Conservation (phyloP, 2,888 invertebrate genomes). For the Agriopis aurantiaria region DNA sequence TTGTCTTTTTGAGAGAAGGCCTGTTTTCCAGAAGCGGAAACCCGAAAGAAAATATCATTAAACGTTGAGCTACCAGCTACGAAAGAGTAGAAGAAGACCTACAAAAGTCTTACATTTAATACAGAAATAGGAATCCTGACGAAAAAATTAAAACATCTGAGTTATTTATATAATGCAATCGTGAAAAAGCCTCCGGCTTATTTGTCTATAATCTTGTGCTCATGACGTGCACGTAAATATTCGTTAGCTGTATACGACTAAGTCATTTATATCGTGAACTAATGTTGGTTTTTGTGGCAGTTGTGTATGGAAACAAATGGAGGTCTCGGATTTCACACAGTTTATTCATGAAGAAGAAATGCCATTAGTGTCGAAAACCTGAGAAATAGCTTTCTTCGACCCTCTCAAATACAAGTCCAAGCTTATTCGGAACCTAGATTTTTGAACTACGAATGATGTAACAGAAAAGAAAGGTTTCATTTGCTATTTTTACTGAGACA, state of each 20-base stretch:
- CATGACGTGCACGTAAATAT: slow-evolving; percentile 25
- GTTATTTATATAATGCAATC: not conserved
- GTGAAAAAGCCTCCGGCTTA: slow-evolving; percentile 3
- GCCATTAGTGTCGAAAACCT: slow-evolving; percentile 47
- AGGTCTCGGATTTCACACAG: slow-evolving; percentile 27
- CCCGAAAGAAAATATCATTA: no score
- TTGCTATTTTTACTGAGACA: not conserved
- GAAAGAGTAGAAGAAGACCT: no score
- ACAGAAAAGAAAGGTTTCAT: not conserved
- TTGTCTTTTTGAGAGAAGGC: no score
- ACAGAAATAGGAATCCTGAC: no score
- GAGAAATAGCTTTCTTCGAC: slow-evolving; percentile 44
- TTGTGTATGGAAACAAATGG: slow-evolving; percentile 24
- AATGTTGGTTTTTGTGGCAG: slow-evolving; percentile 24
- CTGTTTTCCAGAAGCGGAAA: no score
- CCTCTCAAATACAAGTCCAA: slow-evolving; percentile 4
- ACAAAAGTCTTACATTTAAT: no score
- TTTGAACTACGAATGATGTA: not conserved
- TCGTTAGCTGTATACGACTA: slow-evolving; percentile 26
- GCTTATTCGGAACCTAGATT: slow-evolving; percentile 7
- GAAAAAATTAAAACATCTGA: no score
- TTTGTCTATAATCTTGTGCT: slow-evolving; percentile 18
- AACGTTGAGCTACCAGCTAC: no score
- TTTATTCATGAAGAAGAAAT: slow-evolving; percentile 51
- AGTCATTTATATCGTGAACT: slow-evolving; percentile 29